Conservation (phyloP, 2,797 vertebrate species). For the Danio aesculapii region DNA sequence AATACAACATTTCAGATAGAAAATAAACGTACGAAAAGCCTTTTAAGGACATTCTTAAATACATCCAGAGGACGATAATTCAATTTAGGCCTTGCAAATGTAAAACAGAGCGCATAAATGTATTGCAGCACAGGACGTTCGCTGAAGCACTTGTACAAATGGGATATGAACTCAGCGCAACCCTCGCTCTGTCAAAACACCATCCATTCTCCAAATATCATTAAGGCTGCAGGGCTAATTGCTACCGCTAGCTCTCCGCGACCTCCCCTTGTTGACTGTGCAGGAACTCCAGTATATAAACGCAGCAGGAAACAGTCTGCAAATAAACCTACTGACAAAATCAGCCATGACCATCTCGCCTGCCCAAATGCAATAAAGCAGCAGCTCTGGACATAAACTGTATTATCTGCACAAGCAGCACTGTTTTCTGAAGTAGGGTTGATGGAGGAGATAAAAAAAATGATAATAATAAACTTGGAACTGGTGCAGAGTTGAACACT, state of each 20-base stretch:
- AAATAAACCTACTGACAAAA: constrained; percentile 64
- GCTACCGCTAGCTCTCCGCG: constrained; percentile 66
- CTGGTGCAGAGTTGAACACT: background rate
- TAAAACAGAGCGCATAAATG: constrained; percentile 32
- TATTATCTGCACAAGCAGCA: background rate
- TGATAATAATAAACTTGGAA: background rate
- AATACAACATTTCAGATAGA: background rate
- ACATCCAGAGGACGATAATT: constrained; percentile 28
- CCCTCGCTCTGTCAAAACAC: constrained; percentile 73
- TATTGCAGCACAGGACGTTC: background rate
- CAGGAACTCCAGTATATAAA: constrained; percentile 67
- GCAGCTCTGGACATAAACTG: constrained; percentile 13
- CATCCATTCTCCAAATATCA: constrained; percentile 75
- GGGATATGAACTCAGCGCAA: constrained; percentile 60
- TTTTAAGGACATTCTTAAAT: constrained; percentile 35
- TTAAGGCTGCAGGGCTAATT: constrained; percentile 75
- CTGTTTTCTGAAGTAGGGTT: constrained; percentile 3
- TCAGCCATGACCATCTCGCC: constrained; percentile 41
- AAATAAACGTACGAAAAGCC: constrained; percentile 4
- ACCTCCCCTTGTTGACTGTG: constrained; percentile 65
- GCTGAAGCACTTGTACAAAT: constrained; percentile 32
- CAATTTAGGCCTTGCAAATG: constrained; percentile 29
- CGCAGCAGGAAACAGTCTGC: constrained; percentile 67
- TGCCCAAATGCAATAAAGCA: constrained; percentile 27
- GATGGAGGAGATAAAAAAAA: constrained; percentile 11